Percentiles rank a stretch among this genome's conserved stretches.
phyloP scores from a whole-genome alignment of 2,113 vertebrate genomes.

The Delphinapterus leucas region DNA sequence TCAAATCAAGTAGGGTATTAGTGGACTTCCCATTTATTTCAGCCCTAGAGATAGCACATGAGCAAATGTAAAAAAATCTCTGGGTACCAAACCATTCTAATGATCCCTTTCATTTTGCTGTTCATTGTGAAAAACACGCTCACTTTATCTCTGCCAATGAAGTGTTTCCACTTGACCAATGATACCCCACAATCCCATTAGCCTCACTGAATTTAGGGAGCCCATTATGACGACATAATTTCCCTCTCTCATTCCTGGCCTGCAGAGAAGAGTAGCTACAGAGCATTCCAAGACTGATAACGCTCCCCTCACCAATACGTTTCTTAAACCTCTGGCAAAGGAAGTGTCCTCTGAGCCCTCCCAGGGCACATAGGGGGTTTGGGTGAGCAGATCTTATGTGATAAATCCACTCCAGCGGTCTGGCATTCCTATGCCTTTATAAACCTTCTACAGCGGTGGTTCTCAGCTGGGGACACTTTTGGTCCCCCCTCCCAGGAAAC shows the following conservation, averaged over 20 bases:
- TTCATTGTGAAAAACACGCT: background rate
- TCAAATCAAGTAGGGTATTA: background rate
- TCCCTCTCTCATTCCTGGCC: background rate
- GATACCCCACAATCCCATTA: background rate
- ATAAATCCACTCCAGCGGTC: background rate
- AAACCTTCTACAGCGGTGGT: background rate
- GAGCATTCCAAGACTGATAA: background rate
- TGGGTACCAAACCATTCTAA: background rate
- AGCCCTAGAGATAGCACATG: background rate
- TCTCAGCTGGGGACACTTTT: background rate
- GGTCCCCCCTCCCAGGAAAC: background rate
- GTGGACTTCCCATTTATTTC: background rate
- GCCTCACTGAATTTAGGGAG: background rate
- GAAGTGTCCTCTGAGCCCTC: background rate
- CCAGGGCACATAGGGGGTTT: fast-evolving
- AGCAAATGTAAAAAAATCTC: background rate
- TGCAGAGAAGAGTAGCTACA: background rate
- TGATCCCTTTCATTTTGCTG: background rate
- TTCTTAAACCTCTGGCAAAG: background rate
- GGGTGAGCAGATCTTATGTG: background rate
- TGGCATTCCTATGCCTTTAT: background rate
- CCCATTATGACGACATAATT: background rate
- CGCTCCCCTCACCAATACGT: background rate
- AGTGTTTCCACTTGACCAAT: background rate
- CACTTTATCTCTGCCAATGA: background rate